Percentiles rank a stretch among this genome's conserved stretches.
phyloP scores from a whole-genome alignment of 2,797 vertebrate species.

The Gila robusta region DNA sequence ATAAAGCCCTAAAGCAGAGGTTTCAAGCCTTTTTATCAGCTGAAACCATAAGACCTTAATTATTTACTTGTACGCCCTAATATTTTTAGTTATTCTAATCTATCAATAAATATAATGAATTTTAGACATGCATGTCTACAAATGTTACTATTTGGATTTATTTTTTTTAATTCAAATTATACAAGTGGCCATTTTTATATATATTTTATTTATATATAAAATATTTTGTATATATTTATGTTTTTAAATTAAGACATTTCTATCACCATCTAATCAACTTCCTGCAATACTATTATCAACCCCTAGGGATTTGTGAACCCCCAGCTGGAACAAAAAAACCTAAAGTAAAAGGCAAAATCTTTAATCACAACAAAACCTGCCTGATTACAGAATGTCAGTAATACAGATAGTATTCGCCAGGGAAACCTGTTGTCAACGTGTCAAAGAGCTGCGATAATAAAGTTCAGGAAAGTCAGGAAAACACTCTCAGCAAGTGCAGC shows the following conservation, averaged over 20 bases:
- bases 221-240: not conserved
- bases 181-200: not conserved
- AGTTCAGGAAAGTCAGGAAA: not conserved
- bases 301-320: not conserved
- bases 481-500: conserved; percentile 10
- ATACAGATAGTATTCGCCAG: not conserved
- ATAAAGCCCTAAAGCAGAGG: not conserved
- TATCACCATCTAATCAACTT: not conserved
- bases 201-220: not conserved
- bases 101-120: not conserved
- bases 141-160: not conserved
- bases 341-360: not conserved
- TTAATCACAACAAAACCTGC: not conserved
- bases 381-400: not conserved
- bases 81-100: not conserved
- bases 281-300: not conserved
- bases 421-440: not conserved
- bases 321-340: not conserved
- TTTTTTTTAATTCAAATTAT: not conserved
- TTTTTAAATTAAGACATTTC: not conserved
- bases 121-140: not conserved
- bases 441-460: conserved; percentile 5
- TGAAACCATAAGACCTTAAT: not conserved
- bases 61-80: not conserved
- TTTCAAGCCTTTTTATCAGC: not conserved